These are phyloP conservation scores for Cricetomys ansorgei DNA, from an alignment of 2,113 vertebrate genomes.

Conservation along the genomic window DNA sequence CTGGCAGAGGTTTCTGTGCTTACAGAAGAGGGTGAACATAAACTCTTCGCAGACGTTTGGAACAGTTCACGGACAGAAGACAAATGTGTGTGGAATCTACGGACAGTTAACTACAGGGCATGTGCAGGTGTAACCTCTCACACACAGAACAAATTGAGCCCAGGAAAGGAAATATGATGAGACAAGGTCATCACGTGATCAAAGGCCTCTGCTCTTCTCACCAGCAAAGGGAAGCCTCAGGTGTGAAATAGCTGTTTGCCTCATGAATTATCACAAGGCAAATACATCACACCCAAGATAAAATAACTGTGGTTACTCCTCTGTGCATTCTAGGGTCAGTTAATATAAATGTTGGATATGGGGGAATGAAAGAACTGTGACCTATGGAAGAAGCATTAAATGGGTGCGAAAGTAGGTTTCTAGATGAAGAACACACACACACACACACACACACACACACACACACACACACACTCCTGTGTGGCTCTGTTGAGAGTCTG, in stretches of 20 bases:
- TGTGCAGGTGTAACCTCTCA: not conserved
- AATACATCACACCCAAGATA: not conserved
- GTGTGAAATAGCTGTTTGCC: not conserved
- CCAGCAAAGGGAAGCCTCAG: not conserved
- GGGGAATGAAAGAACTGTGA: not conserved
- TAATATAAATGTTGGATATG: not conserved
- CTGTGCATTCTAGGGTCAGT: not conserved
- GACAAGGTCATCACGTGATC: not conserved
- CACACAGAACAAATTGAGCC: not conserved
- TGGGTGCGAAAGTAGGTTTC: not conserved
- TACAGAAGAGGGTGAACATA: not conserved
- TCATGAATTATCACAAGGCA: not conserved
- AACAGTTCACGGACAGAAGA: not conserved
- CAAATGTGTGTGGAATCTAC: not conserved
- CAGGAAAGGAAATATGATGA: not conserved
- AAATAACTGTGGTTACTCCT: not conserved
- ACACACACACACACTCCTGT: too few relatives aligned
- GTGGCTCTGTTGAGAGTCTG: not conserved
- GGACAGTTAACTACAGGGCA: not conserved
- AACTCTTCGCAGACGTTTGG: not conserved
- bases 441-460: too few relatives aligned
- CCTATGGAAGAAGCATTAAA: not conserved
- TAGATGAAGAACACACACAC: not conserved
- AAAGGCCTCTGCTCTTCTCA: not conserved
- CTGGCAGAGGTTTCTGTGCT: not conserved